phyloP scores from a whole-genome alignment of 1,140 invertebrate species.

The Oreohelix idahoensis region DNA sequence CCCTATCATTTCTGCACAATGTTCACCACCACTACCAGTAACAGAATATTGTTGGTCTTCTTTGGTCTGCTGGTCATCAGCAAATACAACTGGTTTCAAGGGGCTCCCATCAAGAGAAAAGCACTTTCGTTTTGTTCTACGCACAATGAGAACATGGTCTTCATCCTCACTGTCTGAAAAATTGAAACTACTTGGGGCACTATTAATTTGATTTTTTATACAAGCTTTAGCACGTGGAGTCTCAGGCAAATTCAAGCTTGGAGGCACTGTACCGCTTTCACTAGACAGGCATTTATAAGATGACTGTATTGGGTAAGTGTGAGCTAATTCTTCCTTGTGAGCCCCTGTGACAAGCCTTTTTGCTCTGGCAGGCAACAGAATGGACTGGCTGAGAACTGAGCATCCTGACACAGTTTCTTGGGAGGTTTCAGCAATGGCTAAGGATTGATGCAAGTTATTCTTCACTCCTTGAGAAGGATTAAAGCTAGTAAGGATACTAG shows the following conservation, averaged over 20 bases:
- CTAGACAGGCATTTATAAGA: not conserved
- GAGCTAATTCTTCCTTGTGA: not conserved
- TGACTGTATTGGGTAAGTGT: not conserved
- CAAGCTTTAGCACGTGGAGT: not conserved
- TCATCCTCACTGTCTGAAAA: conserved; percentile 33
- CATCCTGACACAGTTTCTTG: conserved; percentile 7
- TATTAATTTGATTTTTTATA: conserved; percentile 10
- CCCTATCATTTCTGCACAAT: not conserved
- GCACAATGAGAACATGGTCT: conserved; percentile 35
- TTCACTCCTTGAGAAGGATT: not conserved
- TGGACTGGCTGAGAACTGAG: conserved; percentile 16
- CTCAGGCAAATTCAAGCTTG: not conserved
- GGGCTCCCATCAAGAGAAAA: conserved; percentile 46
- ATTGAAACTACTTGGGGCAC: conserved; percentile 15
- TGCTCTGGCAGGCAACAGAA: conserved; percentile 1
- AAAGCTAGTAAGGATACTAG: not conserved
- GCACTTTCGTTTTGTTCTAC: conserved; percentile 47
- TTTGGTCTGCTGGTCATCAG: not conserved
- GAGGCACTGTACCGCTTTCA: not conserved
- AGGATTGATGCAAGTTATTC: not conserved
- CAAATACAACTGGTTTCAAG: conserved; percentile 24
- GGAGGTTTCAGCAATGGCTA: not conserved
- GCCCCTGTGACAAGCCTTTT: not conserved
- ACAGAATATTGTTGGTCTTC: not conserved
- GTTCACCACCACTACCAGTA: not conserved